Evolutionary conservation across 2,113 vertebrate species (phyloP).

Genomic region (Lophotis ruficrista): DNA sequence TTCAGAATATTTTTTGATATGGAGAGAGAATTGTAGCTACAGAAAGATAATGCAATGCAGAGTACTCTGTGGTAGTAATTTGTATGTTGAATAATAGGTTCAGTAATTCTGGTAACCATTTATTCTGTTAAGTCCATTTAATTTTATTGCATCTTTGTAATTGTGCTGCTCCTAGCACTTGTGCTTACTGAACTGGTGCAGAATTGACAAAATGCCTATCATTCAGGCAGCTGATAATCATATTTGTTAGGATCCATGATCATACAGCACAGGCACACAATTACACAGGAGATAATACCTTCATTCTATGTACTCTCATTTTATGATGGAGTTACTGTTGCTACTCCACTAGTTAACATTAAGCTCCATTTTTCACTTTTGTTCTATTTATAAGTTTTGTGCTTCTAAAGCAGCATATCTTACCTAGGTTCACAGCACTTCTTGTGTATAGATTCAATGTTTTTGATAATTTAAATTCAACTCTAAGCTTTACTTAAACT

Average conservation of each 20-base stretch:
- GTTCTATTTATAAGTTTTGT: background rate
- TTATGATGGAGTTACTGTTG: background rate
- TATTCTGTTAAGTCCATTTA: background rate
- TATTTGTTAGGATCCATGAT: background rate
- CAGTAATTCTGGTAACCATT: background rate
- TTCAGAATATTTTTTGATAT: background rate
- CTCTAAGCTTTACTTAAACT: background rate
- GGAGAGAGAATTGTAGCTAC: background rate
- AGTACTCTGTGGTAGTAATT: background rate
- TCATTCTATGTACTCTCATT: background rate
- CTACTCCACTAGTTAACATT: background rate
- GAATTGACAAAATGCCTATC: background rate
- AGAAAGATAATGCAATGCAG: background rate
- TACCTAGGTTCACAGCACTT: background rate
- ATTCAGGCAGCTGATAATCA: background rate
- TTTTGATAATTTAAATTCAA: background rate
- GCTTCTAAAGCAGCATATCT: background rate
- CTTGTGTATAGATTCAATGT: background rate
- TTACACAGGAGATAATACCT: background rate
- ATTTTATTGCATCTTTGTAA: constrained; percentile 13
- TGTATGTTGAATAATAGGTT: background rate
- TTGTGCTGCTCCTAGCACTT: background rate
- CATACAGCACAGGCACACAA: background rate
- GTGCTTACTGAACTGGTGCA: background rate
- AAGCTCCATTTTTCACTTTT: background rate